A percentile compares a stretch with the other conserved stretches of the same genome.
These are phyloP conservation scores for Acanthococcus lagerstroemiae DNA, from an alignment of 2,888 invertebrate genomes.

Conservation along the genomic window DNA sequence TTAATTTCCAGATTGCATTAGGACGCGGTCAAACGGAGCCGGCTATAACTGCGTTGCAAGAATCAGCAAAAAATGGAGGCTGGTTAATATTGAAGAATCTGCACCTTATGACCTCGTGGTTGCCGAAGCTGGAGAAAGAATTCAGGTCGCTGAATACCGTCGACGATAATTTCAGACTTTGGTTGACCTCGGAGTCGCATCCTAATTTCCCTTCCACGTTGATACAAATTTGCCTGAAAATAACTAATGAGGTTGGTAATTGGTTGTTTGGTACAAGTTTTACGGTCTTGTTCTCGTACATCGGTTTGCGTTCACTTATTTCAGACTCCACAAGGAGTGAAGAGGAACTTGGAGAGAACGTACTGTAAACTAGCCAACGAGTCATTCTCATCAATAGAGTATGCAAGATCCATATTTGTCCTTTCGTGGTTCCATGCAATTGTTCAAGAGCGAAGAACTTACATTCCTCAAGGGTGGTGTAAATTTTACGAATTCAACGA, in stretches of 20 bases:
- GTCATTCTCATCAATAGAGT: constrained; percentile 37
- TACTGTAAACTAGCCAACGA: constrained; percentile 49
- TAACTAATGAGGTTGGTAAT: constrained; percentile 55
- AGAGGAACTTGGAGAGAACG: constrained; percentile 65
- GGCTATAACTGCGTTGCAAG: constrained; percentile 50
- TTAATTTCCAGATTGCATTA: constrained; percentile 54
- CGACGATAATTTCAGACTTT: constrained; percentile 57
- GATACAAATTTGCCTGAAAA: constrained; percentile 65
- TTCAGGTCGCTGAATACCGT: constrained; percentile 46
- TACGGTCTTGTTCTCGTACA: neutral
- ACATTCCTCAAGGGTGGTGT: constrained; percentile 86
- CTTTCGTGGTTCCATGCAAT: constrained; percentile 82
- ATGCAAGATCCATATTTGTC: constrained; percentile 54
- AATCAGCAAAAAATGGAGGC: constrained; percentile 52
- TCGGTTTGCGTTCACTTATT: neutral
- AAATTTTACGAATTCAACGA: constrained; percentile 80
- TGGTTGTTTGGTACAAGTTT: neutral
- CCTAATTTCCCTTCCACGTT: constrained; percentile 62
- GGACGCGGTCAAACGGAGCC: constrained; percentile 66
- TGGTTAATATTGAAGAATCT: constrained; percentile 76
- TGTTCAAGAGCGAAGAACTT: constrained; percentile 80
- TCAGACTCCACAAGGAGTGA: constrained; percentile 69
- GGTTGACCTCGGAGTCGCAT: constrained; percentile 79
- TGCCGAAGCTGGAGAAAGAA: constrained; percentile 58
- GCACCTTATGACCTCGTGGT: constrained; percentile 59